Evolutionary conservation across 1,140 invertebrate genomes (phyloP).

Genomic region (Platyscapa corneri): DNA sequence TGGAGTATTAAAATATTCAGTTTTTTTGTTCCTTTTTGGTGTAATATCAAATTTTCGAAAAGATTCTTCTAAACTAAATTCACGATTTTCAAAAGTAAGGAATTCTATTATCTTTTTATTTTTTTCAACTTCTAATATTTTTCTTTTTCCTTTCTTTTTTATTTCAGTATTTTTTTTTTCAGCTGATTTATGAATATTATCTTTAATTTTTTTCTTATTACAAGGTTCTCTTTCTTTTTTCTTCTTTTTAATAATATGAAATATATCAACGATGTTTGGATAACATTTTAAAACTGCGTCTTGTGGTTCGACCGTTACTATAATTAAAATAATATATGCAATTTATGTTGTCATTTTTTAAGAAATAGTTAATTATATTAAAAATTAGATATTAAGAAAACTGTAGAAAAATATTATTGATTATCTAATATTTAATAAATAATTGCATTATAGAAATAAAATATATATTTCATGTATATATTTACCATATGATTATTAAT

Average conservation of each 20-base stretch:
- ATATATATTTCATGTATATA: too few relatives aligned
- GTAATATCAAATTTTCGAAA: constrained; percentile 60
- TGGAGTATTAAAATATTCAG: neutral
- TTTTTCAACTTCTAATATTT: constrained; percentile 45
- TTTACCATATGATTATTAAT: too few relatives aligned
- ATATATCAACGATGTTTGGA: constrained; percentile 79
- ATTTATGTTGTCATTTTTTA: constrained; percentile 45
- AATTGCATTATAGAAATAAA: too few relatives aligned
- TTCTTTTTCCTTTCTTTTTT: constrained; percentile 50
- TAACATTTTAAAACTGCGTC: constrained; percentile 79
- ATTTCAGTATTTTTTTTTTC: constrained; percentile 51
- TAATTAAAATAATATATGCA: neutral
- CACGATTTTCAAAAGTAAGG: constrained; percentile 51
- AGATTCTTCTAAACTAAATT: constrained; percentile 58
- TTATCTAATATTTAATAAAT: too few relatives aligned
- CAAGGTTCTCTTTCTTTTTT: constrained; percentile 72
- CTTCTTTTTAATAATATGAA: constrained; percentile 76
- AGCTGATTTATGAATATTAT: constrained; percentile 59
- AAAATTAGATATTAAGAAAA: neutral
- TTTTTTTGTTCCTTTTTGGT: constrained; percentile 60
- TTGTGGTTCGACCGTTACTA: constrained; percentile 80
- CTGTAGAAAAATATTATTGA: too few relatives aligned
- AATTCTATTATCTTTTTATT: constrained; percentile 69
- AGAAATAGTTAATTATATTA: neutral
- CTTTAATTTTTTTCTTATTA: constrained; percentile 70